Conservation (phyloP, 1,140 invertebrate genomes). For the Drosophila leontia region DNA sequence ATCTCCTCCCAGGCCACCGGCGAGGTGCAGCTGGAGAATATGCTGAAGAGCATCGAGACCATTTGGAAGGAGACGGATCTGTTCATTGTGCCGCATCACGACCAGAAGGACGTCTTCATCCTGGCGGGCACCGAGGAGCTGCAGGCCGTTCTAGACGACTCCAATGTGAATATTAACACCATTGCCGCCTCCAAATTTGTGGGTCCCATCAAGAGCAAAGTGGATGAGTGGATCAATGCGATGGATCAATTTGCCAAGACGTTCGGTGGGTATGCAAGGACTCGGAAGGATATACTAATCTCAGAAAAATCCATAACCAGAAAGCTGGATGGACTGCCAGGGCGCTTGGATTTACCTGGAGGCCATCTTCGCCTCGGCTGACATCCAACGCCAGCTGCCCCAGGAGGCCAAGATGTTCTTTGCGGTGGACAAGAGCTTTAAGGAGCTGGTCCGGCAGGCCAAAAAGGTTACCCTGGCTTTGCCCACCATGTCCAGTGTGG, state of each 20-base stretch:
- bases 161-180: slow-evolving; percentile 93
- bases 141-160: slow-evolving; percentile 92
- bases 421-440: slow-evolving; percentile 94
- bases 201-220: slow-evolving; percentile 91
- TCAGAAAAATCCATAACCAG: slow-evolving; percentile 85
- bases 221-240: slow-evolving; percentile 92
- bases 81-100: slow-evolving; percentile 90
- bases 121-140: slow-evolving; percentile 93
- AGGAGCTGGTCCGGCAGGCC: slow-evolving; percentile 92
- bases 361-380: slow-evolving; percentile 95
- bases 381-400: slow-evolving; percentile 94
- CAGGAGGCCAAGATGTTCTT: slow-evolving; percentile 93
- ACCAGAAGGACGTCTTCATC: slow-evolving; percentile 92
- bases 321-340: slow-evolving; percentile 94
- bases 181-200: slow-evolving; percentile 93
- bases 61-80: slow-evolving; percentile 93
- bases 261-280: slow-evolving; percentile 86
- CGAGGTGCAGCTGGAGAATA: slow-evolving; percentile 91
- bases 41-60: slow-evolving; percentile 93
- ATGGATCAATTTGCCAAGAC: slow-evolving; percentile 92
- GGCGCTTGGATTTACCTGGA: slow-evolving; percentile 94
- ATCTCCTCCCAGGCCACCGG: slow-evolving; percentile 93
- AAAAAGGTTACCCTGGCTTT: slow-evolving; percentile 90
- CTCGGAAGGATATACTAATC: background rate
- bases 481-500: slow-evolving; percentile 88